Evolutionary conservation across 2,888 invertebrate genomes (phyloP).

Genomic region (Stegophylla sp.): DNA sequence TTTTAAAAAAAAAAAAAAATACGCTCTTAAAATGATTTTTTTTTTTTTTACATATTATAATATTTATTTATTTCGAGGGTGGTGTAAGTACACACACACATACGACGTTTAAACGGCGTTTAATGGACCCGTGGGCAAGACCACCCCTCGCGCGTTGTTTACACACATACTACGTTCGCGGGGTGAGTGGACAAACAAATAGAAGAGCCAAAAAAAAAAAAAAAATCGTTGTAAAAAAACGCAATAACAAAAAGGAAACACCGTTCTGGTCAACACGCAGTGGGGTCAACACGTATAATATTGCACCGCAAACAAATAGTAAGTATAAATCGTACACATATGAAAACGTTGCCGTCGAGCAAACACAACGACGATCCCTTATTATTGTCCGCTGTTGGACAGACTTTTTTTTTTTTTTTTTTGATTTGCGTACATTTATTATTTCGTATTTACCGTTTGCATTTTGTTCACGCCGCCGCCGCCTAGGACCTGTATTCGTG

Average conservation of each 20-base stretch:
- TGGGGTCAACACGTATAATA: slow-evolving; percentile 10
- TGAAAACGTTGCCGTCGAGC: slow-evolving; percentile 29
- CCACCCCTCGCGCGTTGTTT: slow-evolving; percentile 49
- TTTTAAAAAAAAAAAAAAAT: slow-evolving; percentile 3
- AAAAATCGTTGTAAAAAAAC: slow-evolving; percentile 15
- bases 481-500: not conserved
- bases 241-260: not conserved
- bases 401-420: not conserved
- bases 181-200: not conserved
- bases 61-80: slow-evolving; percentile 25
- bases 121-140: slow-evolving; percentile 10
- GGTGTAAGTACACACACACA: not conserved
- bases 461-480: not conserved
- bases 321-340: not conserved
- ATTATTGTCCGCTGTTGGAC: not conserved
- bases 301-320: not conserved
- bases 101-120: slow-evolving; percentile 47
- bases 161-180: not conserved
- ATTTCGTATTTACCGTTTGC: slow-evolving; percentile 30
- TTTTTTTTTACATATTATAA: not conserved
- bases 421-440: not conserved
- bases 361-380: slow-evolving; percentile 31
- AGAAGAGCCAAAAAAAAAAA: slow-evolving; percentile 7
- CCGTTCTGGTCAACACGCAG: slow-evolving; percentile 39
- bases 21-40: slow-evolving; percentile 5